Percentiles rank a stretch among this genome's conserved stretches.
Conservation (phyloP, 2,888 invertebrate species). For the Amphipyra berbera region DNA sequence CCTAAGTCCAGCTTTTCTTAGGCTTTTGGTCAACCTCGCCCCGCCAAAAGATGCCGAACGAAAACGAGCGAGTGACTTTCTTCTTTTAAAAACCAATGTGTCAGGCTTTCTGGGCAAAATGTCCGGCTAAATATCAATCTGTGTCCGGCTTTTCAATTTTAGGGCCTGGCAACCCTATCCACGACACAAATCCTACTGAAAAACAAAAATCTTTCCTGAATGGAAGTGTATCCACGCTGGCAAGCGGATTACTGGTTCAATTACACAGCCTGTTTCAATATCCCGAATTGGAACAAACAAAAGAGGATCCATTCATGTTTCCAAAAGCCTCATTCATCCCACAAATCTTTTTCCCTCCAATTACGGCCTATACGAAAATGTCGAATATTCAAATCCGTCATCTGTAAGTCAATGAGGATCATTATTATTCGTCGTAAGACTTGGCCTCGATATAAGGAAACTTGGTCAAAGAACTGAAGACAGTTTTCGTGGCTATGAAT, state of each 20-base stretch:
- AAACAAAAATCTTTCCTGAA: background rate
- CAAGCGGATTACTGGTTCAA: constrained; percentile 23
- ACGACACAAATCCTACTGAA: no score
- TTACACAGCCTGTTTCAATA: constrained; percentile 21
- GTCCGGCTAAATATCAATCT: no score
- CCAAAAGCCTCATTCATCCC: constrained; percentile 4
- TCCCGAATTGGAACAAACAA: constrained; percentile 17
- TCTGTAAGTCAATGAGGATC: constrained; percentile 8
- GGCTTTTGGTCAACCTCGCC: no score
- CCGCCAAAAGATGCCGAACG: no score
- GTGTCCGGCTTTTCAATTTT: no score
- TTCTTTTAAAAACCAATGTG: no score
- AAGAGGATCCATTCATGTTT: constrained; percentile 19
- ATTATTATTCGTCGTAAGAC: constrained; percentile 9
- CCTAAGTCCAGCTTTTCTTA: no score
- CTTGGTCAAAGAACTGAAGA: constrained; percentile 8
- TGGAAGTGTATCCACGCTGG: constrained; percentile 1
- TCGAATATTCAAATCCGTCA: constrained; percentile 14
- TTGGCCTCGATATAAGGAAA: constrained; percentile 5
- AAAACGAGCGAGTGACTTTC: no score
- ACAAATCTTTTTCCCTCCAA: constrained; percentile 1
- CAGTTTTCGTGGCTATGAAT: constrained; percentile 32
- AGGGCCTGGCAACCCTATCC: no score
- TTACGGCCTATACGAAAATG: constrained; percentile 5
- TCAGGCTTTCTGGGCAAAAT: no score